Conservation (phyloP, 2,113 vertebrate genomes). For the Saguinus midas region DNA sequence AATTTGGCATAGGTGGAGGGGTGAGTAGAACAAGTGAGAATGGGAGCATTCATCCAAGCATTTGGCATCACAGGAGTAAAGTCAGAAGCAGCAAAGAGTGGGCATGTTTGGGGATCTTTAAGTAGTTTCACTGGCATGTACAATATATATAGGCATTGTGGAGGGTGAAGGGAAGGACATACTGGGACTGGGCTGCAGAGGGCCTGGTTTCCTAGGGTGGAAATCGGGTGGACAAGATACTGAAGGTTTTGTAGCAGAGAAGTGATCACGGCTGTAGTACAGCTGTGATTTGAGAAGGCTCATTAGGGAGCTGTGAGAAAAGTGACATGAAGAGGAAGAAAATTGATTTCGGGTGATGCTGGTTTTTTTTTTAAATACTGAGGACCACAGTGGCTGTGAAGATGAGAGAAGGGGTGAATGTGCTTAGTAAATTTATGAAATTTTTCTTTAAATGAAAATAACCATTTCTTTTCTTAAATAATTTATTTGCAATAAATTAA, state of each 20-base stretch:
- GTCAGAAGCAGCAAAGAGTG: not conserved
- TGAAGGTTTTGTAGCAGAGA: not conserved
- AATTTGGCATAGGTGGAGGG: not conserved
- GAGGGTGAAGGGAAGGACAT: not conserved
- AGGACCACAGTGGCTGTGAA: not conserved
- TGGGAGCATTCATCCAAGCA: not conserved
- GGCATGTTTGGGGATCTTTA: no score
- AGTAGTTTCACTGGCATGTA: not conserved
- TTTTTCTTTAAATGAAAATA: conserved; percentile 58
- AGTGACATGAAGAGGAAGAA: not conserved
- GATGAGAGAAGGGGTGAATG: not conserved
- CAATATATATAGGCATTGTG: not conserved
- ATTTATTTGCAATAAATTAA: conserved; percentile 86
- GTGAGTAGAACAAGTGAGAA: not conserved
- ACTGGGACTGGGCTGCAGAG: not conserved
- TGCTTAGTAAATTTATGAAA: not conserved
- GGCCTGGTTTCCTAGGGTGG: not conserved
- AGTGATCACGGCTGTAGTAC: not conserved
- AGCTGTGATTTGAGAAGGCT: not conserved
- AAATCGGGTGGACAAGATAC: not conserved
- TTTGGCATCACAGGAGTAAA: not conserved
- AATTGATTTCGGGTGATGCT: not conserved
- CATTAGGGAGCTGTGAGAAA: not conserved
- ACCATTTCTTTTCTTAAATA: conserved; percentile 77
- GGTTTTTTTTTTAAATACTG: not conserved